These are phyloP conservation scores for Papilio glaucus DNA, from an alignment of 1,140 invertebrate species.

Conservation along the genomic window DNA sequence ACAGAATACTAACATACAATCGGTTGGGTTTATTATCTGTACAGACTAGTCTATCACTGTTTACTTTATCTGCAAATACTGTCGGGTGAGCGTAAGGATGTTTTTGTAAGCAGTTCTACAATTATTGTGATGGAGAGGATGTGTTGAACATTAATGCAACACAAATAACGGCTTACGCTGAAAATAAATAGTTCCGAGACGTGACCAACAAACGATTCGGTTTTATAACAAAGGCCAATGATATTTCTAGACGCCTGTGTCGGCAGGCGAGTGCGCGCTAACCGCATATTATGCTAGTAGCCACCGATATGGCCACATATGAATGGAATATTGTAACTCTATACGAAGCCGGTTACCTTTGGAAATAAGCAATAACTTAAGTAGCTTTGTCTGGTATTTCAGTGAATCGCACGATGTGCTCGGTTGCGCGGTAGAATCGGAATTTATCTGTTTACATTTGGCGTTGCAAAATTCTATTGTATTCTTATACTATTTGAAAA, in stretches of 20 bases:
- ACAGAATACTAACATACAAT: not conserved
- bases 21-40: not conserved
- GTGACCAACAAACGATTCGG: conserved; percentile 49
- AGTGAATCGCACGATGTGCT: too few relatives aligned
- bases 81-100: not conserved
- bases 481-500: too few relatives aligned
- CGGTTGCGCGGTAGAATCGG: too few relatives aligned
- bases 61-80: not conserved
- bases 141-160: conserved; percentile 1
- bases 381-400: too few relatives aligned
- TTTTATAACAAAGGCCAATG: conserved; percentile 59
- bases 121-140: conserved; percentile 17
- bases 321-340: conserved; percentile 1
- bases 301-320: not conserved
- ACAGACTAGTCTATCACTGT: not conserved
- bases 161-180: conserved; percentile 25
- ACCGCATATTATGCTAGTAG: not conserved
- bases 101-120: not conserved
- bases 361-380: too few relatives aligned
- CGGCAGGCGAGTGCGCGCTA: not conserved
- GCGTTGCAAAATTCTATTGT: too few relatives aligned
- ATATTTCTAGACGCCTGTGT: conserved; percentile 57
- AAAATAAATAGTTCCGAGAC: conserved; percentile 50
- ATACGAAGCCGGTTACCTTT: too few relatives aligned
- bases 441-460: too few relatives aligned